Conservation (phyloP, 1,140 invertebrate species). For the Drosophila sp. region DNA sequence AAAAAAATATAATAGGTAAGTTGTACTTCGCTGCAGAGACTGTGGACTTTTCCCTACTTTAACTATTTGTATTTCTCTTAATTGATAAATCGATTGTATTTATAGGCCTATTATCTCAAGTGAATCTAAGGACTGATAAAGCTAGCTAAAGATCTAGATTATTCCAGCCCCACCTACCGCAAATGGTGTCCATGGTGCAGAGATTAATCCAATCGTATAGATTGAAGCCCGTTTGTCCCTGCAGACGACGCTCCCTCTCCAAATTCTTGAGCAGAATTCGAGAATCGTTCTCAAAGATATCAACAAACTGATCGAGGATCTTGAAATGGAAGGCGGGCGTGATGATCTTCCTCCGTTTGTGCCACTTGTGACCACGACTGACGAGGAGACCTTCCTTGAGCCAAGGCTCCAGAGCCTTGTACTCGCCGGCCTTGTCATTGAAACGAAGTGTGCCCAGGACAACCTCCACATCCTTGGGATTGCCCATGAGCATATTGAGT, state of each 20-base stretch:
- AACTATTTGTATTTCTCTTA: too few relatives aligned
- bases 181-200: slow-evolving; percentile 91
- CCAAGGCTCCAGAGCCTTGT: slow-evolving; percentile 90
- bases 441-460: slow-evolving; percentile 66
- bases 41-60: too few relatives aligned
- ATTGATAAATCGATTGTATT: neutral
- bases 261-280: slow-evolving; percentile 87
- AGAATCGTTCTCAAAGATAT: slow-evolving; percentile 89
- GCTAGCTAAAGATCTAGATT: neutral
- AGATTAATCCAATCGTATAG: slow-evolving; percentile 88
- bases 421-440: slow-evolving; percentile 85
- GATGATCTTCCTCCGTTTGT: slow-evolving; percentile 90
- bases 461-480: slow-evolving; percentile 73
- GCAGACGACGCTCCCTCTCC: slow-evolving; percentile 48
- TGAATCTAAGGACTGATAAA: neutral
- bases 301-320: slow-evolving; percentile 91
- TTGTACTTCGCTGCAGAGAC: too few relatives aligned
- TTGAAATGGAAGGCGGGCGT: slow-evolving; percentile 95
- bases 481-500: slow-evolving; percentile 65
- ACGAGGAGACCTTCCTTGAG: slow-evolving; percentile 90
- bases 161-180: slow-evolving; percentile 85
- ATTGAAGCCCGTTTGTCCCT: slow-evolving; percentile 84
- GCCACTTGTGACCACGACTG: slow-evolving; percentile 89
- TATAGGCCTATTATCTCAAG: neutral
- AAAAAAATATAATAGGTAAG: too few relatives aligned